These are phyloP conservation scores for Kuschelorhynchus macadamiae DNA, from an alignment of 2,888 invertebrate species.

Conservation along the genomic window DNA sequence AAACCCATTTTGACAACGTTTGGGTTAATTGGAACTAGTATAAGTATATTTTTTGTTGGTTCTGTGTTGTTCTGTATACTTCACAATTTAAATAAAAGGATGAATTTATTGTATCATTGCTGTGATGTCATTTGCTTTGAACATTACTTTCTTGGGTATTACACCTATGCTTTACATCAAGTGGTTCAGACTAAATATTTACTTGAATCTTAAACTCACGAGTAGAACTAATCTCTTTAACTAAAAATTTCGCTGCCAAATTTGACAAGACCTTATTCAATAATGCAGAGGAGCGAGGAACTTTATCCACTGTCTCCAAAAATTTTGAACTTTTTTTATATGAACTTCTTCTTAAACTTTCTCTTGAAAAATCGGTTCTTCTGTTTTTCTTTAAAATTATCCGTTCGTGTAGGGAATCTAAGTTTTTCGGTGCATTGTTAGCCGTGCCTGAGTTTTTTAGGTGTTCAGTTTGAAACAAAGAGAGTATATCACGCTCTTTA, in stretches of 20 bases:
- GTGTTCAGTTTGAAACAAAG: slow-evolving; percentile 20
- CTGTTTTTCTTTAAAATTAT: slow-evolving; percentile 7
- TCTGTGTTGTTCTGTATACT: too few relatives aligned
- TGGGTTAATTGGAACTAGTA: too few relatives aligned
- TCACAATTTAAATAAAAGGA: too few relatives aligned
- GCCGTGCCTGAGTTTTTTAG: slow-evolving; percentile 15
- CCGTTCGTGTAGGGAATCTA: slow-evolving; percentile 17
- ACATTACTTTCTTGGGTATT: too few relatives aligned
- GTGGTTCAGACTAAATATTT: neutral
- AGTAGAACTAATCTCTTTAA: neutral
- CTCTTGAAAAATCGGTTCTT: slow-evolving; percentile 13
- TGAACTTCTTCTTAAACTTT: neutral
- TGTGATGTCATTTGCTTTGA: too few relatives aligned
- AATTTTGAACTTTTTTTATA: slow-evolving; percentile 5
- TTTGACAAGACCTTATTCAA: slow-evolving; percentile 20
- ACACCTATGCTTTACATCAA: slow-evolving; percentile 8
- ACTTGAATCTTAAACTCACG: slow-evolving; percentile 7
- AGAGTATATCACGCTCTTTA: slow-evolving; percentile 5
- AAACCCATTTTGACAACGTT: too few relatives aligned
- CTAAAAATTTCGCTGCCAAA: slow-evolving; percentile 14
- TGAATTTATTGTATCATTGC: too few relatives aligned
- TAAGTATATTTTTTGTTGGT: too few relatives aligned
- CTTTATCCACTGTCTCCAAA: neutral
- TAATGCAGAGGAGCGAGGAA: neutral
- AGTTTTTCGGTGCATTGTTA: slow-evolving; percentile 21